Conservation (phyloP, 2,888 invertebrate species). For the Polyommatus icarus region DNA sequence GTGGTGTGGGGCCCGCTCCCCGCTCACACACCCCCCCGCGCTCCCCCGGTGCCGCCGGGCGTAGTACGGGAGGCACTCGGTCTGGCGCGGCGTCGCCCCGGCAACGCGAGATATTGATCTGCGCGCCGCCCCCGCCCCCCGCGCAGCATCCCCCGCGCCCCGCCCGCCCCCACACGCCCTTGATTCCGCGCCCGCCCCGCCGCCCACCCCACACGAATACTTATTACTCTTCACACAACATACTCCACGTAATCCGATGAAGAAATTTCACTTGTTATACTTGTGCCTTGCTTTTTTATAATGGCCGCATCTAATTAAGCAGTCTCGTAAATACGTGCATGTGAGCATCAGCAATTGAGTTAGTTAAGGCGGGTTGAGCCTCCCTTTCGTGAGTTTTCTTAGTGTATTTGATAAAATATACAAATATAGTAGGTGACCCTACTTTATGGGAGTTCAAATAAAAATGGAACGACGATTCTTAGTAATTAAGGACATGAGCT, state of each 20-base stretch:
- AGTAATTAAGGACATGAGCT: background rate
- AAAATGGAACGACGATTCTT: background rate
- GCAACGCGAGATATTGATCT: slow-evolving; percentile 79
- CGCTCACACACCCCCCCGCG: background rate
- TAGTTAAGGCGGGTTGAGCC: slow-evolving; percentile 9
- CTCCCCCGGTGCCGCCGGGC: slow-evolving; percentile 46
- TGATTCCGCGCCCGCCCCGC: slow-evolving; percentile 55
- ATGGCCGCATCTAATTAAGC: slow-evolving; percentile 18
- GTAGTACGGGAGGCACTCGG: slow-evolving; percentile 80
- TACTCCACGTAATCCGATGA: slow-evolving; percentile 73
- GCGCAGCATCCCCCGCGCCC: slow-evolving; percentile 53
- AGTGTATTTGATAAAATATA: background rate
- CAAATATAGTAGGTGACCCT: background rate
- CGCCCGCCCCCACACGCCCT: slow-evolving; percentile 55
- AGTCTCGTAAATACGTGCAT: slow-evolving; percentile 9
- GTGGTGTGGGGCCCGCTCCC: slow-evolving; percentile 45
- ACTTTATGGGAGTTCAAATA: background rate
- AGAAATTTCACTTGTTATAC: slow-evolving; percentile 65
- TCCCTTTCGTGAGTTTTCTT: background rate
- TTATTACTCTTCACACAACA: slow-evolving; percentile 77
- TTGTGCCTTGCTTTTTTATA: slow-evolving; percentile 31
- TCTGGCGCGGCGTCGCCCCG: slow-evolving; percentile 83
- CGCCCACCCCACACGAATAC: slow-evolving; percentile 65
- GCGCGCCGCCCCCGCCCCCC: slow-evolving; percentile 62
- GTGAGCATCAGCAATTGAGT: slow-evolving; percentile 13